Percentiles rank a stretch among this genome's conserved stretches.
Conservation (phyloP, 2,797 vertebrate species). For the Falco concolor region DNA sequence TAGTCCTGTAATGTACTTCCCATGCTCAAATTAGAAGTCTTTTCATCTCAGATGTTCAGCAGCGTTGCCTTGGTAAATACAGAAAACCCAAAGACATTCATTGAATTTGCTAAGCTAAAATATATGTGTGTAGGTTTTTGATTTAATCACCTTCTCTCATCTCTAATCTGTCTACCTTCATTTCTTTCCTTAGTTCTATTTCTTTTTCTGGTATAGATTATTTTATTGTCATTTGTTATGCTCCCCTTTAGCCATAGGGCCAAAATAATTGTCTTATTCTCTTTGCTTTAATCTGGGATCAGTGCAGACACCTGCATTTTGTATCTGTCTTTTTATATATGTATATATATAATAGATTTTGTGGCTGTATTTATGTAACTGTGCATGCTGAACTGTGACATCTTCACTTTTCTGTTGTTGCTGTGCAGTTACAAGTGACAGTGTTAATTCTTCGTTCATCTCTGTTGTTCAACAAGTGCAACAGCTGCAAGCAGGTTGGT, state of each 20-base stretch:
- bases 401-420: background rate
- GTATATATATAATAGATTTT: background rate
- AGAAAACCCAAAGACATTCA: background rate
- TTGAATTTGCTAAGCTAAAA: background rate
- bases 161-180: background rate
- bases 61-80: background rate
- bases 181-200: constrained; percentile 29
- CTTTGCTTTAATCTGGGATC: background rate
- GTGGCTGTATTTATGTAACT: background rate
- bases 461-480: background rate
- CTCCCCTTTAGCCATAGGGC: background rate
- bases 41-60: background rate
- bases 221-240: background rate
- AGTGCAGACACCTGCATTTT: background rate
- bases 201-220: background rate
- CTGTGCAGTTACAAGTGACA: background rate
- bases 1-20: background rate
- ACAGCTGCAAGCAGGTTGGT: background rate
- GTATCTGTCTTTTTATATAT: fast-evolving
- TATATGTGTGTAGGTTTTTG: background rate
- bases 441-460: background rate
- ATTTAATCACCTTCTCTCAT: constrained; percentile 17
- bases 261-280: background rate
- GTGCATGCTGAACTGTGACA: background rate
- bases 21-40: background rate